Percentiles rank a stretch among this genome's conserved stretches.
phyloP scores from a whole-genome alignment of 2,888 invertebrate genomes.

The Brenthis hecate region DNA sequence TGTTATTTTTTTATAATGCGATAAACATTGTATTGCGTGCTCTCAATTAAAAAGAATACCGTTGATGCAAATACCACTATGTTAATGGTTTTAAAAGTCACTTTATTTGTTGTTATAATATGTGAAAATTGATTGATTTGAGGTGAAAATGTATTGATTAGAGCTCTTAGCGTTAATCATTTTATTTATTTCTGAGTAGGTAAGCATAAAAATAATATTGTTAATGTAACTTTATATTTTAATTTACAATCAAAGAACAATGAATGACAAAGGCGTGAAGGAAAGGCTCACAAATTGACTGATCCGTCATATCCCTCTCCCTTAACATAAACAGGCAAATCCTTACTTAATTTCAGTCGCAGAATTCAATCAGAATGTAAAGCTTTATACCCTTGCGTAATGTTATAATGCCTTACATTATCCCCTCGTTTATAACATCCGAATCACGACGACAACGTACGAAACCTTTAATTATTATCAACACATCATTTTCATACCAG shows the following conservation, averaged over 20 bases:
- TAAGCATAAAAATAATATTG: conserved; percentile 7
- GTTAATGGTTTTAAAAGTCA: conserved; percentile 5
- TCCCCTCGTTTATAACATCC: conserved; percentile 66
- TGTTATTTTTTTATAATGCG: conserved; percentile 60
- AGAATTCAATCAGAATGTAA: conserved; percentile 81
- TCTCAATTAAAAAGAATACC: conserved; percentile 32
- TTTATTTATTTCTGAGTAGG: not conserved
- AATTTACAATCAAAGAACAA: conserved; percentile 44
- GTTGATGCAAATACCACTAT: not conserved
- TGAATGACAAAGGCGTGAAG: conserved; percentile 61
- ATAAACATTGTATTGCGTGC: conserved; percentile 60
- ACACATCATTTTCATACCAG: conserved; percentile 79
- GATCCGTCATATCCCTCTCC: conserved; percentile 71
- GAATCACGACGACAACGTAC: conserved; percentile 67
- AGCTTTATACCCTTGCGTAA: conserved; percentile 77
- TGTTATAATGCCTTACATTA: conserved; percentile 79
- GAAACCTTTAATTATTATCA: conserved; percentile 82
- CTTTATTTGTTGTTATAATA: not conserved
- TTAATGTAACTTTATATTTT: conserved; percentile 24
- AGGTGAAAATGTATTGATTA: not conserved
- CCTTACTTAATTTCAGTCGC: conserved; percentile 82
- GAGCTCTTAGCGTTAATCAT: not conserved
- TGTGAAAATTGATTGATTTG: not conserved
- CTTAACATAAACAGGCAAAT: conserved; percentile 79
- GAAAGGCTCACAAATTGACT: conserved; percentile 70